Evolutionary conservation across 2,113 vertebrate genomes (phyloP).

Genomic region (Archocentrus centrarchus): DNA sequence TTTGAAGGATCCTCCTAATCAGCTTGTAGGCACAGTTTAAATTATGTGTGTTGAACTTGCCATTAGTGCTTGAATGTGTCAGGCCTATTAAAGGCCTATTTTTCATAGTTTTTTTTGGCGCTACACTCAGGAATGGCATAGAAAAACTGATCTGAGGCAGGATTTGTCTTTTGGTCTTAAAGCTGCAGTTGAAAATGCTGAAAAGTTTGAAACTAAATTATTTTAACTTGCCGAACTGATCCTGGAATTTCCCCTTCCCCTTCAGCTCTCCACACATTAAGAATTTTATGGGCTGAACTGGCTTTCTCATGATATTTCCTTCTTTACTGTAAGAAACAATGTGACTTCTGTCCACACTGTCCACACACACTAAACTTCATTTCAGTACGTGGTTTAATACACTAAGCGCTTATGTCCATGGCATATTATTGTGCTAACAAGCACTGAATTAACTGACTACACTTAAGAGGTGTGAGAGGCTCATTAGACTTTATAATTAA

Average conservation of each 20-base stretch:
- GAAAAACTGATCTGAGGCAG: background rate
- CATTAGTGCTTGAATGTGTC: no score
- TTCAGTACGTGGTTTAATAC: background rate
- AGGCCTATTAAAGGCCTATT: background rate
- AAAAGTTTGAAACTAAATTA: background rate
- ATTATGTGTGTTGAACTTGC: background rate
- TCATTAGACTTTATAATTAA: constrained; percentile 11
- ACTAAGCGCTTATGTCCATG: background rate
- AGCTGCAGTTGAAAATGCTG: background rate
- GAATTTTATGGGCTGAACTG: background rate
- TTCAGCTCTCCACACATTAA: background rate
- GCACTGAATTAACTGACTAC: background rate
- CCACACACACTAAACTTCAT: background rate
- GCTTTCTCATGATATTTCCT: background rate
- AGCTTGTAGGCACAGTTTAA: background rate
- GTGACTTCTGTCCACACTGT: background rate
- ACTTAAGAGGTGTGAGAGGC: background rate
- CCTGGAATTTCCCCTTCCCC: background rate
- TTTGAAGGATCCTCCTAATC: background rate
- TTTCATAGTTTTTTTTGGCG: background rate
- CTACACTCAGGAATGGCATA: background rate
- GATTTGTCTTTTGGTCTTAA: background rate
- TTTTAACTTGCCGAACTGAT: background rate
- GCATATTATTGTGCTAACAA: background rate
- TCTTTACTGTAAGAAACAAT: background rate